Conservation (phyloP, 2,888 invertebrate genomes). For the Brenthis ino region DNA sequence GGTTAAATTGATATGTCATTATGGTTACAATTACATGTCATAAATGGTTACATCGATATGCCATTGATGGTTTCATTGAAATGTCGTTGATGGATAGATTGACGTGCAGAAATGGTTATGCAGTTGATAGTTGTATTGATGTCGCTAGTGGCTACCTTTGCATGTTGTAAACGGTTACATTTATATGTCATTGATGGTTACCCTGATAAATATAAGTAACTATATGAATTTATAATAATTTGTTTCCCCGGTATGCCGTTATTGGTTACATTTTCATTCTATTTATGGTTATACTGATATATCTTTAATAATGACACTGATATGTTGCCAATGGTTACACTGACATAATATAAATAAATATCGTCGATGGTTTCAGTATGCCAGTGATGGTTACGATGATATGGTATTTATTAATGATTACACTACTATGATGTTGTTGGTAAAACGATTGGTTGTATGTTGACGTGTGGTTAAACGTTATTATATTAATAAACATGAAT, state of each 20-base stretch:
- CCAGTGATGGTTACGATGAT: no score
- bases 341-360: no score
- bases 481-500: no score
- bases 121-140: constrained; percentile 4
- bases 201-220: constrained; percentile 1
- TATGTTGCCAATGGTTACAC: constrained; percentile 25
- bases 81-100: constrained; percentile 24
- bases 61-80: constrained; percentile 20
- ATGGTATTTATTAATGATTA: no score
- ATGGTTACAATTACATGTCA: no score
- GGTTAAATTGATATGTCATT: no score
- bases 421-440: no score
- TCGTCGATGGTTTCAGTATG: background rate
- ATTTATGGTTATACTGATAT: constrained; percentile 26
- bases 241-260: background rate
- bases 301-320: constrained; percentile 27
- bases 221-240: no score
- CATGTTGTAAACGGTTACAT: constrained; percentile 9
- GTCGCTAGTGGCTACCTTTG: background rate
- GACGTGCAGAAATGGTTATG: background rate
- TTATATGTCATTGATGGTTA: constrained; percentile 7
- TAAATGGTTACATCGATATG: background rate
- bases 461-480: no score
- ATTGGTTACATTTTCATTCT: constrained; percentile 6
- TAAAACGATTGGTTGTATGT: no score